Percentiles rank a stretch among this genome's conserved stretches.
phyloP scores from a whole-genome alignment of 2,888 invertebrate species.

The Ectemnius cavifrons region DNA sequence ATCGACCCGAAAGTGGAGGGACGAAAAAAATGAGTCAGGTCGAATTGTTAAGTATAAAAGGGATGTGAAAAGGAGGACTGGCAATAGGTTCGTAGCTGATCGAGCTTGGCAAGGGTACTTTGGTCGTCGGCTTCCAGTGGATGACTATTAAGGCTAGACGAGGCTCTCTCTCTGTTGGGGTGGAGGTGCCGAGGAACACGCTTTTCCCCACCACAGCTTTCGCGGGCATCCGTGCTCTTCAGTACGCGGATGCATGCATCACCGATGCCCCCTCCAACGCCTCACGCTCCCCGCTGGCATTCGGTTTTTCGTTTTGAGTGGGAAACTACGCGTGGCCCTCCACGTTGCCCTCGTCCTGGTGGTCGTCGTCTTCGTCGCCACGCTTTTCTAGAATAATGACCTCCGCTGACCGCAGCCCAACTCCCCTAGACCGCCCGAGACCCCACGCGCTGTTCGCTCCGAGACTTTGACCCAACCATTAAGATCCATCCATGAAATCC shows the following conservation, averaged over 20 bases:
- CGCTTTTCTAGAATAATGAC: slow-evolving; percentile 45
- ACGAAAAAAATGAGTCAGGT: background rate
- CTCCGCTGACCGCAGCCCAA: slow-evolving; percentile 36
- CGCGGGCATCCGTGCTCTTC: slow-evolving; percentile 23
- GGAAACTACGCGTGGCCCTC: slow-evolving; percentile 38
- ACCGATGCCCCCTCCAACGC: slow-evolving; percentile 33
- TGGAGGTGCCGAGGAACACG: slow-evolving; percentile 49
- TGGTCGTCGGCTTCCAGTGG: slow-evolving; percentile 63
- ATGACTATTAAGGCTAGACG: slow-evolving; percentile 67
- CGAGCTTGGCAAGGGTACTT: slow-evolving; percentile 10
- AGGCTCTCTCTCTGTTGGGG: slow-evolving; percentile 58
- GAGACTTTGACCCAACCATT: slow-evolving; percentile 5
- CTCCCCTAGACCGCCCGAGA: slow-evolving; percentile 1
- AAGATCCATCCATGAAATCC: background rate
- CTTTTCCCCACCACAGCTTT: slow-evolving; percentile 50
- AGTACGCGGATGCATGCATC: slow-evolving; percentile 44
- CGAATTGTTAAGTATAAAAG: background rate
- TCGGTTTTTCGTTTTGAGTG: slow-evolving; percentile 41
- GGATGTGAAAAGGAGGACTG: background rate
- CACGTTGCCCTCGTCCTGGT: slow-evolving; percentile 19
- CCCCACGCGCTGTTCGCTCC: background rate
- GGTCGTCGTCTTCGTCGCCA: too few species aligned
- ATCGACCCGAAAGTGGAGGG: background rate
- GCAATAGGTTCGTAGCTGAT: background rate
- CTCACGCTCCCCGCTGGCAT: background rate